These are phyloP conservation scores for Ctenodactylus gundi DNA, from an alignment of 2,113 vertebrate genomes.

Conservation along the genomic window DNA sequence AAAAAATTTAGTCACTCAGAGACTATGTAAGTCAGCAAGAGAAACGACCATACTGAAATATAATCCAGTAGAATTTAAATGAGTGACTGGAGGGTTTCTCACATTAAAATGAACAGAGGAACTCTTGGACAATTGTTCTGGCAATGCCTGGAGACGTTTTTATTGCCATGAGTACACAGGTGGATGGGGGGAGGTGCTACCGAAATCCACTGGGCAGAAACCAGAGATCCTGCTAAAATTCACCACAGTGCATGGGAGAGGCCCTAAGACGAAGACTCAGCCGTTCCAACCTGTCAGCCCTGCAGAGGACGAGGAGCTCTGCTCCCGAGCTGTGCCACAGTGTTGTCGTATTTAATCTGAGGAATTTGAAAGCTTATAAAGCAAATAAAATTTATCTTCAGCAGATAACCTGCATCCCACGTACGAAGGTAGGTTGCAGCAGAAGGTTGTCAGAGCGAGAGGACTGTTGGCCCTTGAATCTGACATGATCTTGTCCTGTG, in stretches of 20 bases:
- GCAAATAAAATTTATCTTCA: not conserved
- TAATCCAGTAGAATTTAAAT: not conserved
- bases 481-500: not conserved
- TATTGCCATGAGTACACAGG: not conserved
- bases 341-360: not conserved
- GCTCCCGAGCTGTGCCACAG: not conserved
- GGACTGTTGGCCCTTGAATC: not conserved
- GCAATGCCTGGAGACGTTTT: not conserved
- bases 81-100: not conserved
- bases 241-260: rapidly evolving
- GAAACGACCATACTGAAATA: not conserved
- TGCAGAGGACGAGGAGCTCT: not conserved
- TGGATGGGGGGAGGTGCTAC: too few relatives aligned
- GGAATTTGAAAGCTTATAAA: not conserved
- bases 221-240: not conserved
- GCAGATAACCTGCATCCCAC: not conserved
- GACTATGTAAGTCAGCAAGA: not conserved
- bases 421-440: not conserved
- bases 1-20: not conserved
- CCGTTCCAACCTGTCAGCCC: too few relatives aligned
- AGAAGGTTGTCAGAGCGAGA: not conserved
- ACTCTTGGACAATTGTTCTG: not conserved
- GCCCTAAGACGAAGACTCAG: not conserved
- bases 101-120: not conserved
- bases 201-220: not conserved